Percentiles rank a stretch among this genome's conserved stretches.
These are phyloP conservation scores for Oreotrochilus melanogaster DNA, from an alignment of 2,113 vertebrate genomes.

Conservation along the genomic window DNA sequence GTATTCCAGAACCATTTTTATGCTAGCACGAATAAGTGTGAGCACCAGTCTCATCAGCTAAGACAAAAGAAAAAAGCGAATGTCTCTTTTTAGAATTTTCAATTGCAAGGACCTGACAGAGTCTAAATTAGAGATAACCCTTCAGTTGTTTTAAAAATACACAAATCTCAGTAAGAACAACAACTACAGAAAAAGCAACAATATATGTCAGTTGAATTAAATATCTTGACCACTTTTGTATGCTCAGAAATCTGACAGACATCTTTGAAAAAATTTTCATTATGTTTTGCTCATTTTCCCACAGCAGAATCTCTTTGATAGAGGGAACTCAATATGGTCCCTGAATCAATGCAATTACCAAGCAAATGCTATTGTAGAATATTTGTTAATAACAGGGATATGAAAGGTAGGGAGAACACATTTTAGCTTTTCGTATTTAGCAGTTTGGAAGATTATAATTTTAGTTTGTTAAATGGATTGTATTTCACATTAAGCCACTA, in stretches of 20 bases:
- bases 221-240: neutral
- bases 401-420: rapidly evolving
- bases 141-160: neutral
- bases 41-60: neutral
- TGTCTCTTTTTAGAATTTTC: neutral
- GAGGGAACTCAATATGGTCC: neutral
- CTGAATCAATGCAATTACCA: neutral
- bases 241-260: neutral
- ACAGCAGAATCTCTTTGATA: neutral
- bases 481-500: neutral
- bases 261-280: neutral
- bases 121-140: neutral
- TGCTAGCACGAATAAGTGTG: neutral
- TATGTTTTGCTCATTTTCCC: neutral
- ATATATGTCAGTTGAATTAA: neutral
- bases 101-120: neutral
- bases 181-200: neutral
- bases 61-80: neutral
- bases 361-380: neutral
- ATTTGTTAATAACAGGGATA: neutral
- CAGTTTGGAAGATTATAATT: neutral
- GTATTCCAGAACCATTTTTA: neutral
- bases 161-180: neutral
- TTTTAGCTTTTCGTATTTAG: neutral
- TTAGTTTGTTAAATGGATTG: neutral